Evolutionary conservation across 1,140 invertebrate species (phyloP).

Genomic region (Atta texana): DNA sequence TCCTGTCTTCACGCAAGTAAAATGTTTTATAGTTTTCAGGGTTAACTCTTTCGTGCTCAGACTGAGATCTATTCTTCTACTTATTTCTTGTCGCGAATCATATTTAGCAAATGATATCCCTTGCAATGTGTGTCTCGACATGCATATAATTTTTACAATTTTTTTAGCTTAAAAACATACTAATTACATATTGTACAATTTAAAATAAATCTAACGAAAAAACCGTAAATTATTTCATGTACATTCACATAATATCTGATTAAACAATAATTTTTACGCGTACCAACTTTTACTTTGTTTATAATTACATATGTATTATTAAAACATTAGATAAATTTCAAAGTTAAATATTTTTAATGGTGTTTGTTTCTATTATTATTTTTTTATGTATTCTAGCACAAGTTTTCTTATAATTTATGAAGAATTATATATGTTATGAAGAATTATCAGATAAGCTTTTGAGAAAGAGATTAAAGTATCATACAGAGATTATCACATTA

Average conservation of each 20-base stretch:
- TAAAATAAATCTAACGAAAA: background rate
- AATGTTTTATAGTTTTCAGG: slow-evolving; percentile 45
- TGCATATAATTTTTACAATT: background rate
- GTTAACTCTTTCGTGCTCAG: slow-evolving; percentile 42
- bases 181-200: background rate
- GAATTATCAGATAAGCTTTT: background rate
- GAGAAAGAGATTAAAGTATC: background rate
- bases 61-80: slow-evolving; percentile 33
- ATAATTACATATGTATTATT: background rate
- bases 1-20: slow-evolving; percentile 38
- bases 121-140: background rate
- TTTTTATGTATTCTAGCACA: background rate
- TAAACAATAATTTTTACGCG: background rate
- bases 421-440: background rate
- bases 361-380: background rate
- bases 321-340: slow-evolving; percentile 6
- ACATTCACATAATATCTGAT: background rate
- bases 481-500: background rate
- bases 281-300: background rate
- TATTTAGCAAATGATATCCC: background rate
- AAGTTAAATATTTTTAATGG: background rate
- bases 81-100: slow-evolving; percentile 18
- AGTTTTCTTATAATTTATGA: background rate
- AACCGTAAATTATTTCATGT: background rate
- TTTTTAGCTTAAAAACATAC: background rate